Base-by-base conservation (phyloP, 2,797 vertebrate genomes). In the Chelonia mydas region DNA sequence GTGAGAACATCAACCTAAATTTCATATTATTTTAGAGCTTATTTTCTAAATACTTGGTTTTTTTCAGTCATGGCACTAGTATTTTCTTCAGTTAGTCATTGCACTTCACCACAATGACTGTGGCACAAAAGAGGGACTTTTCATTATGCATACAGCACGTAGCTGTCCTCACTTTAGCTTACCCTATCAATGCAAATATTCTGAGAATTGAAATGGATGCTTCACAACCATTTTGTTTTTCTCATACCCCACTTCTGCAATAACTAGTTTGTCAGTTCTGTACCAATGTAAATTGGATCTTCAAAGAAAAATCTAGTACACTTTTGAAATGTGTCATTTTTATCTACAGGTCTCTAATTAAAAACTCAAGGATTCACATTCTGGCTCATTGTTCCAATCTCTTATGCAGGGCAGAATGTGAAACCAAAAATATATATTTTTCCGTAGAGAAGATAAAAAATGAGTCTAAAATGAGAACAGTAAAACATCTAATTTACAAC, bases 11-110 rank as follows among this genome's bases (percentile, higher is more conserved):
- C 55, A 92, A 57, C 33, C 68, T 93, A 74, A 80, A 76, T 59
- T 74, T 92, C 0, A 1, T 95, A 86, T 31, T 92, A 77, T 11
- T 91, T 95, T 13, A 90, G 68, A 92, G 55, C 72, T 88, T 94
- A 89, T 84, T 90, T 96, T 84, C 76, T 54, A 86, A 93, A 79
- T 49, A 37, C 7, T 92, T 90, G 4, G 49, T 57, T 94, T 79
- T 27, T 51, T 54, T 72, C 2, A 11, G n/a, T 85, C 65, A 83
- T 0, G 65, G 77, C 81, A 88, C 33, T 72, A 93, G 68, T 1
- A 10, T 92, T 92, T 94, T 83, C 51, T 77, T 90, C 65, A 84
- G 76, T 72, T 21, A 92, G 68, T 57, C 77, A 89, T 54, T 81
- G 17, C 45, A 90, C 11, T 83, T 12, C 49, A 90, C 11, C 51